These are phyloP conservation scores for Dolomedes plantarius DNA, from an alignment of 2,888 invertebrate species.

Conservation along the genomic window DNA sequence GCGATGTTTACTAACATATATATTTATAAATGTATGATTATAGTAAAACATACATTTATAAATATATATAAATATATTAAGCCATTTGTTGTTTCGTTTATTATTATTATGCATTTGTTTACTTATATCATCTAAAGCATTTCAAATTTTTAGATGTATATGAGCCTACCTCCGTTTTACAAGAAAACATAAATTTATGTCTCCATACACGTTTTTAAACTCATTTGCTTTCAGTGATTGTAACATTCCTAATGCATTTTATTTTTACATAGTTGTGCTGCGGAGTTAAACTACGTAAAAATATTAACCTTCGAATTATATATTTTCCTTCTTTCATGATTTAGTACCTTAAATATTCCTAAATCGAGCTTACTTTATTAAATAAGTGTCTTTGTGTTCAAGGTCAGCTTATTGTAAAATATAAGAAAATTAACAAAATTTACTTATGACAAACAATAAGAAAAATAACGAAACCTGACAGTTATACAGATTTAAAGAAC, in stretches of 20 bases:
- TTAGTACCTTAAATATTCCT: too few species aligned
- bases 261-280: too few species aligned
- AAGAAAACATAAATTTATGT: not conserved
- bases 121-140: not conserved
- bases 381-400: too few species aligned
- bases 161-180: not conserved
- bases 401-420: too few species aligned
- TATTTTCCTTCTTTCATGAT: too few species aligned
- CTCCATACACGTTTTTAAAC: not conserved
- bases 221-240: not conserved
- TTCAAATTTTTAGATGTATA: not conserved
- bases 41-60: not conserved
- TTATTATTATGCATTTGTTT: constrained; percentile 6
- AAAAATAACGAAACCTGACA: too few species aligned
- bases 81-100: constrained; percentile 1
- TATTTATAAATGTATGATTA: not conserved
- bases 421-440: too few species aligned
- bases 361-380: too few species aligned
- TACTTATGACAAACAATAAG: too few species aligned
- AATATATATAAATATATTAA: not conserved
- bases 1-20: not conserved
- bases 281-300: too few species aligned
- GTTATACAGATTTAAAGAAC: too few species aligned
- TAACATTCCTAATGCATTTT: not conserved
- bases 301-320: too few species aligned